phyloP scores from a whole-genome alignment of 2,888 invertebrate species.

The Acleris holmiana region DNA sequence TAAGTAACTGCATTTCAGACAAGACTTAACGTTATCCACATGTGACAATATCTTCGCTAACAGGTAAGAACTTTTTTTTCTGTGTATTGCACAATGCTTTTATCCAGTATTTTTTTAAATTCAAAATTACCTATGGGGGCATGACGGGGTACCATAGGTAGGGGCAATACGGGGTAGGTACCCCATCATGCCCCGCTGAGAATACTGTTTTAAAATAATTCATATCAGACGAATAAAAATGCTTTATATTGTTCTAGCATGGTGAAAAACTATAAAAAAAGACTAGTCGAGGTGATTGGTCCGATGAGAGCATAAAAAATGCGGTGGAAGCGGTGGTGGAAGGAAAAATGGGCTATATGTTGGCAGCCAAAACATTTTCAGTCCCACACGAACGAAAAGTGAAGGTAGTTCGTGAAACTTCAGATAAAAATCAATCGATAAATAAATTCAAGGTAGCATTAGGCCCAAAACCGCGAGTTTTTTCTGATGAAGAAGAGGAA shows the following conservation, averaged over 20 bases:
- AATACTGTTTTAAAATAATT: neutral
- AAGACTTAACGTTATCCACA: neutral
- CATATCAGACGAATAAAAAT: neutral
- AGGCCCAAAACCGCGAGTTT: constrained; percentile 28
- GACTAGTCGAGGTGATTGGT: constrained; percentile 15
- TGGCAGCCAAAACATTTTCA: constrained; percentile 29
- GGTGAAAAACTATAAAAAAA: constrained; percentile 11
- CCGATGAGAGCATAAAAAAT: constrained; percentile 14
- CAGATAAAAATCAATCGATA: constrained; percentile 28
- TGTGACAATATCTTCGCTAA: too few relatives aligned
- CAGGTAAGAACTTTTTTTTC: neutral
- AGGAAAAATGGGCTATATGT: constrained; percentile 30
- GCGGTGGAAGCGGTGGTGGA: constrained; percentile 16
- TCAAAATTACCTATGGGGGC: neutral
- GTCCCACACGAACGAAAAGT: constrained; percentile 27
- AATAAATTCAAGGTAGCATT: constrained; percentile 17
- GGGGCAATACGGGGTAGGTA: too few relatives aligned
- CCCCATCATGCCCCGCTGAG: neutral
- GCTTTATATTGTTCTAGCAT: neutral
- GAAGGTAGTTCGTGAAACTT: constrained; percentile 2
- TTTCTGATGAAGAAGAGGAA: constrained; percentile 37
- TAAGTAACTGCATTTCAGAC: neutral
- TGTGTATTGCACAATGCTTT: constrained; percentile 1
- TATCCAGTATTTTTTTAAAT: neutral
- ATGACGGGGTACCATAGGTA: neutral